A percentile compares a stretch with the other conserved stretches of the same genome.
Evolutionary conservation across 2,113 vertebrate species (phyloP).

Genomic region (Lates calcarifer): DNA sequence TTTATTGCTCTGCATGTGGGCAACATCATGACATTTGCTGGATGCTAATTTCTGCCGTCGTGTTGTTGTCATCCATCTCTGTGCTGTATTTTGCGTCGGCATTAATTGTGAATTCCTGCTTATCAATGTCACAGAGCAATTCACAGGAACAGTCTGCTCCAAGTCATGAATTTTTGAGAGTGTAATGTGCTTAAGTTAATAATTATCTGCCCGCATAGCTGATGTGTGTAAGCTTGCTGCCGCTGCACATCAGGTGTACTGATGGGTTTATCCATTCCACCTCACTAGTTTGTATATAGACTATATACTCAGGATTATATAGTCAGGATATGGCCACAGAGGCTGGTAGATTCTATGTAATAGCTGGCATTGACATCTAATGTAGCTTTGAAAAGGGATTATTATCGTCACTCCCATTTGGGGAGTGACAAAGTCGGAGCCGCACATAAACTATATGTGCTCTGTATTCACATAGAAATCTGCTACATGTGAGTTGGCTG

Average conservation of each 20-base stretch:
- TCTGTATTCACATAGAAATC: conserved; percentile 1
- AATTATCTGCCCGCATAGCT: neutral
- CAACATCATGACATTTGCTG: conserved; percentile 62
- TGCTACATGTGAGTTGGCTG: neutral
- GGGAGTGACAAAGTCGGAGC: neutral
- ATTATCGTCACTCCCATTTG: neutral
- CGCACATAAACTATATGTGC: neutral
- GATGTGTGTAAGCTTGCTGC: neutral
- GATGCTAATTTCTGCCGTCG: conserved; percentile 61
- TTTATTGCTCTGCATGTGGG: conserved; percentile 68
- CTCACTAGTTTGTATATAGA: neutral
- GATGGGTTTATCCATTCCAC: neutral
- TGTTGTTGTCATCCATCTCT: conserved; percentile 27
- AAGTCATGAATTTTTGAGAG: conserved; percentile 19
- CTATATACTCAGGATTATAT: neutral
- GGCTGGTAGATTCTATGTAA: neutral
- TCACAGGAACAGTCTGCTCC: conserved; percentile 2
- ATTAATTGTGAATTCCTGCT: conserved; percentile 38
- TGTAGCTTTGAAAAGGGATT: neutral
- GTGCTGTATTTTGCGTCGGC: conserved; percentile 13
- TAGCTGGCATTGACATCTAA: neutral
- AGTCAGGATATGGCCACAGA: neutral
- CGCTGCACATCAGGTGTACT: conserved; percentile 12
- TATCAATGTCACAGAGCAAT: conserved; percentile 18
- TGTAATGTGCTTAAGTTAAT: conserved; percentile 13